phyloP scores from a whole-genome alignment of 2,113 vertebrate species.

The Poeciliopsis retropinna region DNA sequence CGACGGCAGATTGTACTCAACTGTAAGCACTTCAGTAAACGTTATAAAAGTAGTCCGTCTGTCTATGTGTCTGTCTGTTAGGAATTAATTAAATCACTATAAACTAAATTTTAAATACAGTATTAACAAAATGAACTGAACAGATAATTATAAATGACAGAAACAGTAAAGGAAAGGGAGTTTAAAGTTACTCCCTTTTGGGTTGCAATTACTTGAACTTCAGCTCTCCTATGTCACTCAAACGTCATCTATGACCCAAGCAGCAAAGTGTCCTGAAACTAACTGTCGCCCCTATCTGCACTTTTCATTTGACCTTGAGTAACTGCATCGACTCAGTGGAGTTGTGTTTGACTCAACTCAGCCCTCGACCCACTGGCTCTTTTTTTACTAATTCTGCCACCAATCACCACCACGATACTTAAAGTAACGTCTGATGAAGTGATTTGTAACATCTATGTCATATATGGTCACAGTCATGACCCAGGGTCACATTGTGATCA shows the following conservation, averaged over 20 bases:
- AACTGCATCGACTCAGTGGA: background rate
- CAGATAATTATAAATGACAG: background rate
- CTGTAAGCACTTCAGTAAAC: constrained; percentile 74
- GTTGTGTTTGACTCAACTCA: no score
- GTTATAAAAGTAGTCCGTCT: no score
- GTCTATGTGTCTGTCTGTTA: background rate
- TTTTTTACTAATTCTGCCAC: no score
- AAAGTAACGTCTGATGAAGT: no score
- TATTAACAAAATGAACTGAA: background rate
- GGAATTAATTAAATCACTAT: background rate
- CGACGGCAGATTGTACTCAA: constrained; percentile 84
- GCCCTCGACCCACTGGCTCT: no score
- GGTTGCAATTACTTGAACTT: background rate
- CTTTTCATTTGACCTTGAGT: background rate
- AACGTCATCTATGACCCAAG: background rate
- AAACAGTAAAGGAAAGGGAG: background rate
- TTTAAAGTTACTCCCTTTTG: background rate
- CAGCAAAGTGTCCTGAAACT: background rate
- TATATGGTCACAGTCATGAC: no score
- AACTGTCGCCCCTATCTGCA: background rate
- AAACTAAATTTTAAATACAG: background rate
- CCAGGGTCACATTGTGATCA: no score
- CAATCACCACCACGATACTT: no score
- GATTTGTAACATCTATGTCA: no score
- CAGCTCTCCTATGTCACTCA: background rate